Evolutionary conservation across 2,888 invertebrate species (phyloP), one percentile per base, ranked within the genome.

Genomic region (Amblyjoppa proteus): DNA sequence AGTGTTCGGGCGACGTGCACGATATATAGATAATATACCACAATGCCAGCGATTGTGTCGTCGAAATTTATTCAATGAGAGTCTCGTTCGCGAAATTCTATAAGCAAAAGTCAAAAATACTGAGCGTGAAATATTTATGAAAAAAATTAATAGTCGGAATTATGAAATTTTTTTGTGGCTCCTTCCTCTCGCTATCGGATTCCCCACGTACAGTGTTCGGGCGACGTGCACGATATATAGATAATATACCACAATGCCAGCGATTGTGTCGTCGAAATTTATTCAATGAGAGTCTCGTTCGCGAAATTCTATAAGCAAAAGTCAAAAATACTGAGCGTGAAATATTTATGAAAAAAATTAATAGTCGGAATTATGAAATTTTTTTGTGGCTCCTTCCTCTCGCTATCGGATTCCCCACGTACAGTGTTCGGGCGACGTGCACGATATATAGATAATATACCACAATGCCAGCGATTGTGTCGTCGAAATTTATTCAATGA

Each of bases 161-260:
- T 41, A 2, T 41, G 41, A 41, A 11, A 2, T n/a, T 41, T 41
- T 41, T 34, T n/a, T n/a, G 77, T 78, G 80, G 74, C 85, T 83
- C 68, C 85, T 86, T 83, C 83, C 85, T 86, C 68, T 83, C 77
- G 77, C 74, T 81, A 83, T 86, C 82, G 53, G 28, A 70, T 28
- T 78, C 70, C 20, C 66, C 73, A 71, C n/a, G 34, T 51, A n/a
- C 34, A 41, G 20, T 38, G n/a, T 16, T 28, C 38, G 7, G 20
- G 58, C 9, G 20, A 64, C 5, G 31, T 7, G 58, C 3, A 28
- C 4, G 25, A 64, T n/a, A 64, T 64, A 64, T n/a, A 34, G 9
- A 49, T 66, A 51, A 38, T 58, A 38, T 74, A 16, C 9, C 73
- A 13, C 49, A 74, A 79, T 69, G 69, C 70, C 38, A 79, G 74